These are phyloP conservation scores for Mimachlamys varia DNA, from an alignment of 2,888 invertebrate species.

Conservation along the genomic window DNA sequence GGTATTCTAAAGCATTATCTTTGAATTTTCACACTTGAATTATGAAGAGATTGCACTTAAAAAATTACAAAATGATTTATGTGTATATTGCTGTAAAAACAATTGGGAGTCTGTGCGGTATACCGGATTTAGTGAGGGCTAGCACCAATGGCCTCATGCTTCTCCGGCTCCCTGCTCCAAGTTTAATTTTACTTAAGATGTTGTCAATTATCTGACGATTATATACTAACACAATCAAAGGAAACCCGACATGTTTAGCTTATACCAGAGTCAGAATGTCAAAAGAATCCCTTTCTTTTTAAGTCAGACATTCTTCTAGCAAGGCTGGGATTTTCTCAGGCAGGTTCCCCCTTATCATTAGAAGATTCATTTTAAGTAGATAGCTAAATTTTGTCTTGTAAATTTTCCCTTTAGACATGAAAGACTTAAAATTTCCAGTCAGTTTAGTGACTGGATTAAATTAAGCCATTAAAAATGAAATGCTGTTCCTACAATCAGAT, in stretches of 20 bases:
- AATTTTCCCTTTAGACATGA: conserved; percentile 19
- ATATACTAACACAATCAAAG: conserved; percentile 1
- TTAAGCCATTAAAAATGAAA: conserved; percentile 31
- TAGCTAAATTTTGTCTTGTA: conserved; percentile 26
- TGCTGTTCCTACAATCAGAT: conserved; percentile 17
- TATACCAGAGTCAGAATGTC: neutral
- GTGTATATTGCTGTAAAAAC: neutral
- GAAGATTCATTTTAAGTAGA: conserved; percentile 6
- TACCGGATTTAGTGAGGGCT: neutral
- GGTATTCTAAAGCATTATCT: neutral
- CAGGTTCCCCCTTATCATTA: neutral
- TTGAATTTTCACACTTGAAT: neutral
- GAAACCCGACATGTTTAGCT: neutral
- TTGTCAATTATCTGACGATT: conserved; percentile 26
- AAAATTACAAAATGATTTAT: neutral
- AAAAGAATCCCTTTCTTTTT: conserved; percentile 34
- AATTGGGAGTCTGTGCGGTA: neutral
- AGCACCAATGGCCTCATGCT: neutral
- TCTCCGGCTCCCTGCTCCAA: neutral
- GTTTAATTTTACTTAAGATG: neutral
- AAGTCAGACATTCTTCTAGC: neutral
- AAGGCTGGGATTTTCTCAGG: conserved; percentile 26
- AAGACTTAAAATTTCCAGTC: conserved; percentile 2
- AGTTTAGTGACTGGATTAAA: conserved; percentile 7
- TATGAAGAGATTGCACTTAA: neutral